These are phyloP conservation scores for Mola mola DNA, from an alignment of 2,113 vertebrate genomes.

Conservation along the genomic window DNA sequence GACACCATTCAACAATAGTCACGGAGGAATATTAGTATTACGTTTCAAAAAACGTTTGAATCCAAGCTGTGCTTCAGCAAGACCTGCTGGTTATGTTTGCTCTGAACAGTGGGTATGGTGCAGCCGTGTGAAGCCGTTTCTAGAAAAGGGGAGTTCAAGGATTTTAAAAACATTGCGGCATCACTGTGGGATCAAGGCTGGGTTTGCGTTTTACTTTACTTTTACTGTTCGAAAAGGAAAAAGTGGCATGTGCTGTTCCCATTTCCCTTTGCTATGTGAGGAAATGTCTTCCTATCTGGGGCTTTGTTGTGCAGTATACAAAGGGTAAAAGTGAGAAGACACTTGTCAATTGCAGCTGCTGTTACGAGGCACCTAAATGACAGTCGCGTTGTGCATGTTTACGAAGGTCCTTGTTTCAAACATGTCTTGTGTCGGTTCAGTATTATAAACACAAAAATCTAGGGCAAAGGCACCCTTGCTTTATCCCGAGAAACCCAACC, in stretches of 20 bases:
- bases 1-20: constrained; percentile 71
- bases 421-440: constrained; percentile 30
- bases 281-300: constrained; percentile 43
- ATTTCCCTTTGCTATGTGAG: constrained; percentile 65
- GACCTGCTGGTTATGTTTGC: constrained; percentile 15
- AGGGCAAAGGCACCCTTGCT: constrained; percentile 8
- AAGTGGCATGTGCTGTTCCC: constrained; percentile 75
- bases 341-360: not conserved
- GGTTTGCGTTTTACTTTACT: constrained; percentile 31
- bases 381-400: constrained; percentile 26
- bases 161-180: constrained; percentile 23
- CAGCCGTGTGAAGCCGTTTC: constrained; percentile 31
- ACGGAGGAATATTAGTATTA: constrained; percentile 70
- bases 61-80: constrained; percentile 39
- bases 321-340: constrained; percentile 30
- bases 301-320: constrained; percentile 30
- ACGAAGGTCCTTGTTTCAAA: constrained; percentile 38
- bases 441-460: constrained; percentile 31
- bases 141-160: constrained; percentile 8
- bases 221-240: constrained; percentile 57
- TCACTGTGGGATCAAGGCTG: constrained; percentile 11
- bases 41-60: constrained; percentile 44
- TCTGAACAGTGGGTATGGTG: constrained; percentile 11
- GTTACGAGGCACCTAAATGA: constrained; percentile 5
- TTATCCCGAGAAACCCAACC: not conserved